Percentiles rank a stretch among this genome's conserved stretches.
These are phyloP conservation scores for Ptychoptera contaminata DNA, from an alignment of 2,888 invertebrate species.

Conservation along the genomic window DNA sequence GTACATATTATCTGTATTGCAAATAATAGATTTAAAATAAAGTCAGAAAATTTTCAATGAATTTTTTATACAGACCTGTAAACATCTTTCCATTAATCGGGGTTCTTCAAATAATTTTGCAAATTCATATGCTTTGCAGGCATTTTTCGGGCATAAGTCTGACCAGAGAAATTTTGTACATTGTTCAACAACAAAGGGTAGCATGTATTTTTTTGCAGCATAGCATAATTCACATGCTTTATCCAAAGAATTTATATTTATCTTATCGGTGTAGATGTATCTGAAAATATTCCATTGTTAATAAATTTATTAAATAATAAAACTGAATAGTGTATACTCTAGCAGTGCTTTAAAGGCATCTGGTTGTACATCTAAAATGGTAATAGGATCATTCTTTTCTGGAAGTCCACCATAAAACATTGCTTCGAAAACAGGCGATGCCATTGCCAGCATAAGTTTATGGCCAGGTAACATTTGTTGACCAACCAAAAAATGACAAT, in stretches of 20 bases:
- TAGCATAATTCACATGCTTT: slow-evolving; percentile 78
- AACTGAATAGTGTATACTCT: slow-evolving; percentile 35
- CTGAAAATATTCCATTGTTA: slow-evolving; percentile 27
- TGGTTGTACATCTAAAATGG: slow-evolving; percentile 70
- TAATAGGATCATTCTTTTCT: slow-evolving; percentile 60
- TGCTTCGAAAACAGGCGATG: slow-evolving; percentile 75
- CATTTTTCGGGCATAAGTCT: slow-evolving; percentile 48
- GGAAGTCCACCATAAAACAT: slow-evolving; percentile 79
- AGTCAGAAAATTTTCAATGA: background rate
- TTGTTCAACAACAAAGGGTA: slow-evolving; percentile 66
- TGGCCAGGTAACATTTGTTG: slow-evolving; percentile 60
- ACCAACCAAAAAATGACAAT: slow-evolving; percentile 69
- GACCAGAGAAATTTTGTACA: slow-evolving; percentile 76
- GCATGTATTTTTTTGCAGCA: slow-evolving; percentile 77
- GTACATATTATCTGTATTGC: slow-evolving; percentile 51
- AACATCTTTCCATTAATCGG: slow-evolving; percentile 62
- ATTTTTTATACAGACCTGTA: slow-evolving; percentile 38
- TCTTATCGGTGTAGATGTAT: slow-evolving; percentile 69
- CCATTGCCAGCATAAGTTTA: slow-evolving; percentile 69
- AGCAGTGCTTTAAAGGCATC: slow-evolving; percentile 70
- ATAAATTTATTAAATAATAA: background rate
- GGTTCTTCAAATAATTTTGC: slow-evolving; percentile 73
- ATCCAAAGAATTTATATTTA: slow-evolving; percentile 66
- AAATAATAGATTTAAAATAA: slow-evolving; percentile 5
- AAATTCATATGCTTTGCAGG: slow-evolving; percentile 74